A percentile compares a stretch with the other conserved stretches of the same genome.
phyloP scores from a whole-genome alignment of 2,113 vertebrate species.

The Anarhynchus alexandrinus region DNA sequence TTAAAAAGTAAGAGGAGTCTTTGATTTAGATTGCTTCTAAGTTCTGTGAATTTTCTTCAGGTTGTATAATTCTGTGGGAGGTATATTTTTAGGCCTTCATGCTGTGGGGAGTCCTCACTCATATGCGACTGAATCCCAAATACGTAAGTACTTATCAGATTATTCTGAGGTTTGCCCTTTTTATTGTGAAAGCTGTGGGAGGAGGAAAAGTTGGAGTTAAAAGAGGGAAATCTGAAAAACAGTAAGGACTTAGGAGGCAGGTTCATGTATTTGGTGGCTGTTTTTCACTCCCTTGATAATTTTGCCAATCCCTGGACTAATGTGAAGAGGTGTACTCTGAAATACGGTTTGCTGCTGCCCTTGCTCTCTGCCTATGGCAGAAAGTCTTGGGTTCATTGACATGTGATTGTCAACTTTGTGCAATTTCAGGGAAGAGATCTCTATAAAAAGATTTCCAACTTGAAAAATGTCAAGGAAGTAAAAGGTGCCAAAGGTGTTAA shows the following conservation, averaged over 20 bases:
- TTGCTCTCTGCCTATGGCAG: neutral
- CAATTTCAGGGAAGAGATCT: neutral
- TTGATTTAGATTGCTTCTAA: neutral
- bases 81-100: neutral
- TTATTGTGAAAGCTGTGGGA: neutral
- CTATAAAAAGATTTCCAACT: neutral
- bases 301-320: neutral
- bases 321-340: neutral
- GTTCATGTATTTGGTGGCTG: neutral
- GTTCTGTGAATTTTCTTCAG: neutral
- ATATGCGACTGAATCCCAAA: neutral
- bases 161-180: neutral
- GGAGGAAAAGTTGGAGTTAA: neutral
- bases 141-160: neutral
- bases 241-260: neutral
- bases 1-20: neutral
- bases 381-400: neutral
- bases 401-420: neutral
- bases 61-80: neutral
- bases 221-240: neutral
- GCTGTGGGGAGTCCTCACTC: neutral
- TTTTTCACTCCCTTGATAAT: neutral
- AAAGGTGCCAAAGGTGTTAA: neutral
- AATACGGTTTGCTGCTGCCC: neutral
- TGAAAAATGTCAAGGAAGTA: neutral